A percentile compares a stretch with the other conserved stretches of the same genome.
These are phyloP conservation scores for Pammene fasciana DNA, from an alignment of 2,888 invertebrate species.

Conservation along the genomic window DNA sequence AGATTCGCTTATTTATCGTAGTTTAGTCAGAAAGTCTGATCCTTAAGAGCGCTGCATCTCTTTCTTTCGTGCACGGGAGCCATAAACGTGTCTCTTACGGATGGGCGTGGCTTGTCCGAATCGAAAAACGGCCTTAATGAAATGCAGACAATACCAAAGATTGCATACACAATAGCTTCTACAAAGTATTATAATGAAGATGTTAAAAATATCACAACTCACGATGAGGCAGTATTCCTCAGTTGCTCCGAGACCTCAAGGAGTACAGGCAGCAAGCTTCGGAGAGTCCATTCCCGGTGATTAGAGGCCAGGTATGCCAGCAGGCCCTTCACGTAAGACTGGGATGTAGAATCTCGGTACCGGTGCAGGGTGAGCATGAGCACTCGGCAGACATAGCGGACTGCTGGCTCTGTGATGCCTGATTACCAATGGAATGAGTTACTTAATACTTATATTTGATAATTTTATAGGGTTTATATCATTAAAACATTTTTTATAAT, in stretches of 20 bases:
- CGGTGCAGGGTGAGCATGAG: slow-evolving; percentile 89
- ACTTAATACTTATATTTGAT: no score
- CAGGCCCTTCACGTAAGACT: slow-evolving; percentile 88
- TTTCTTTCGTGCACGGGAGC: no score
- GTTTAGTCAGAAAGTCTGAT: no score
- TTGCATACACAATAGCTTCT: no score
- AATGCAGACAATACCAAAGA: no score
- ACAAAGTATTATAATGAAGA: no score
- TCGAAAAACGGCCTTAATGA: no score
- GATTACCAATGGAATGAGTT: slow-evolving; percentile 37
- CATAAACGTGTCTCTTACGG: no score
- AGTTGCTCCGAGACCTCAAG: slow-evolving; percentile 85
- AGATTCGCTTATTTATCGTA: no score
- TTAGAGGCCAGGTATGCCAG: slow-evolving; percentile 85
- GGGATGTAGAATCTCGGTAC: slow-evolving; percentile 91
- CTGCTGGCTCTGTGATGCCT: slow-evolving; percentile 91
- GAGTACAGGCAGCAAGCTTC: slow-evolving; percentile 86
- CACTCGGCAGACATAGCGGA: slow-evolving; percentile 90
- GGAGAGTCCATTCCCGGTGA: slow-evolving; percentile 88
- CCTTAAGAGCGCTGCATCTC: no score
- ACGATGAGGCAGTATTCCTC: slow-evolving; percentile 87
- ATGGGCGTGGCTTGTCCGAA: no score
- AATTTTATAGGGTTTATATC: neutral
- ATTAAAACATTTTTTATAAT: neutral
- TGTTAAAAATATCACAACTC: slow-evolving; percentile 57